Evolutionary conservation across 1,140 invertebrate species (phyloP).

Genomic region (Trypoxylus dichotomus): DNA sequence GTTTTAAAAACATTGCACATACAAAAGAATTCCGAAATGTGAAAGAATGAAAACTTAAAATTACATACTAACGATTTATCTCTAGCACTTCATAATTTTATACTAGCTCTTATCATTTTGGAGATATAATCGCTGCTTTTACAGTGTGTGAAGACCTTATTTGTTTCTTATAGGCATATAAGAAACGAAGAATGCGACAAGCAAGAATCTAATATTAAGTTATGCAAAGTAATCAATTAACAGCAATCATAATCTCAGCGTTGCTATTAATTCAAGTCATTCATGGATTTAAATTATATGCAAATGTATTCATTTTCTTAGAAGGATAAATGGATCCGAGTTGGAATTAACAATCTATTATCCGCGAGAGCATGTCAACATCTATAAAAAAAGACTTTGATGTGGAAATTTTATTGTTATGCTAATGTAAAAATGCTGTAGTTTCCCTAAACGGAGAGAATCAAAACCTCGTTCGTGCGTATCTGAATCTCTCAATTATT

Average conservation of each 20-base stretch:
- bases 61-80: too few species aligned
- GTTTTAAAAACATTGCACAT: too few species aligned
- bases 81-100: too few species aligned
- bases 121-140: too few species aligned
- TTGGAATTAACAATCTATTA: constrained; percentile 27
- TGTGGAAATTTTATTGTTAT: constrained; percentile 8
- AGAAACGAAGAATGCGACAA: background rate
- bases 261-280: constrained; percentile 27
- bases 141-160: too few species aligned
- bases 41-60: too few species aligned
- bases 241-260: background rate
- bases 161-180: background rate
- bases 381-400: constrained; percentile 4
- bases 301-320: constrained; percentile 29
- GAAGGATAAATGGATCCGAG: constrained; percentile 8
- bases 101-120: too few species aligned
- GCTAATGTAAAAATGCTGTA: constrained; percentile 13
- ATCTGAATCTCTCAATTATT: background rate
- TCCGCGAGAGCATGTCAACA: background rate
- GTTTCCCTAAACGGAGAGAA: background rate
- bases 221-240: constrained; percentile 29
- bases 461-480: background rate
- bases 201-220: background rate
- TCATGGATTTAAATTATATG: constrained; percentile 23
- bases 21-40: too few species aligned